phyloP scores from a whole-genome alignment of 1,140 invertebrate species.

The Phenacoccus solenopsis region DNA sequence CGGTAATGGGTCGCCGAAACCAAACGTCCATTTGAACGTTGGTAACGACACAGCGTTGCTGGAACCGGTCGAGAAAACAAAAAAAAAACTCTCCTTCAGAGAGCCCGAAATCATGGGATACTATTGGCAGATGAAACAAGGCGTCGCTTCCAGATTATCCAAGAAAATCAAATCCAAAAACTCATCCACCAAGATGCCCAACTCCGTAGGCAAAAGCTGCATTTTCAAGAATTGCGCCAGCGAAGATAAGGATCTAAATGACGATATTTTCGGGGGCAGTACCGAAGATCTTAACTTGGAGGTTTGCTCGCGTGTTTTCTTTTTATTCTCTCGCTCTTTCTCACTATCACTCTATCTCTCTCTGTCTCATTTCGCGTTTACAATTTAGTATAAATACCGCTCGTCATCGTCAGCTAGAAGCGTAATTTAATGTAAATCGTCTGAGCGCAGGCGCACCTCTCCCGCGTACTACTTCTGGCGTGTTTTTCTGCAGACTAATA shows the following conservation, averaged over 20 bases:
- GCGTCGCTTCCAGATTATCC: constrained; percentile 24
- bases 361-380: too few species aligned
- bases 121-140: constrained; percentile 33
- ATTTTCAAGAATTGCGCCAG: constrained; percentile 30
- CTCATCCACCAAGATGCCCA: background rate
- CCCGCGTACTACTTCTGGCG: too few species aligned
- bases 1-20: background rate
- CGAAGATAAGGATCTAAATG: constrained; percentile 29
- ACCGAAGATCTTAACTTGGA: constrained; percentile 33
- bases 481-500: too few species aligned
- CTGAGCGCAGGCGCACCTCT: too few species aligned
- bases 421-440: too few species aligned
- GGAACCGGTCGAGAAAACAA: constrained; percentile 2
- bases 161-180: constrained; percentile 26
- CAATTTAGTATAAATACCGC: too few species aligned
- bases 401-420: too few species aligned
- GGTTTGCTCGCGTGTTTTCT: constrained; percentile 28
- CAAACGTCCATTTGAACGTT: background rate
- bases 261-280: constrained; percentile 29
- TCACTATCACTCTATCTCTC: too few species aligned
- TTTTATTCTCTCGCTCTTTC: too few species aligned
- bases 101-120: constrained; percentile 59
- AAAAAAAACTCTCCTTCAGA: constrained; percentile 69
- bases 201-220: constrained; percentile 13
- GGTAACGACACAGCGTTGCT: background rate